phyloP scores from a whole-genome alignment of 64 coral and sea anemone species.

The Catalaphyllia jardinei region DNA sequence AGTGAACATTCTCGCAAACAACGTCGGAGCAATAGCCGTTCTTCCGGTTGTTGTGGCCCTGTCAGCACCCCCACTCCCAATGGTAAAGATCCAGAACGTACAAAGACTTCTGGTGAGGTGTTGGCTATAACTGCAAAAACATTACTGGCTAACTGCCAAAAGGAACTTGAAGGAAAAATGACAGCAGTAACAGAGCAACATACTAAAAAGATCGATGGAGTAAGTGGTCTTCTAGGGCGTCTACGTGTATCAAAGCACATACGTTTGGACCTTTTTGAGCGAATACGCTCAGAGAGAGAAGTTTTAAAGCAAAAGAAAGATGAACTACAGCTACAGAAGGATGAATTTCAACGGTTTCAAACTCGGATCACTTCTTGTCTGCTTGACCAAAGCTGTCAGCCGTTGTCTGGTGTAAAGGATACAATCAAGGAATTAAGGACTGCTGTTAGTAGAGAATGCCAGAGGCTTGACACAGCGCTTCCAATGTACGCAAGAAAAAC shows the following conservation, averaged over 20 bases:
- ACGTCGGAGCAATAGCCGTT: too few relatives aligned
- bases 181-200: conserved; percentile 3
- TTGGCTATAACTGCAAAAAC: not conserved
- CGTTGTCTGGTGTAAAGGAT: conserved; percentile 17
- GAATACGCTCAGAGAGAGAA: conserved; percentile 38
- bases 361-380: not conserved
- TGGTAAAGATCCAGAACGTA: too few relatives aligned
- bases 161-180: conserved; percentile 37
- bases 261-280: conserved; percentile 33
- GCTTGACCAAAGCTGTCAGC: not conserved
- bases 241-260: conserved; percentile 29
- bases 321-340: conserved; percentile 53
- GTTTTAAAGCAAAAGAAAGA: conserved; percentile 57
- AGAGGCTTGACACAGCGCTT: conserved; percentile 53
- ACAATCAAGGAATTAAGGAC: conserved; percentile 24
- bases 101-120: too few relatives aligned
- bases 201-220: conserved; percentile 16
- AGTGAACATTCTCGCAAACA: too few relatives aligned
- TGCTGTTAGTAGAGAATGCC: conserved; percentile 66
- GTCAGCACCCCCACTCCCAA: too few relatives aligned
- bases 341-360: conserved; percentile 47
- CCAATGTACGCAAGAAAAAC: conserved; percentile 84
- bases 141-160: conserved; percentile 10
- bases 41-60: too few relatives aligned
- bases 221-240: not conserved